phyloP scores from a whole-genome alignment of 2,113 vertebrate genomes.

The Serilophus lunatus region DNA sequence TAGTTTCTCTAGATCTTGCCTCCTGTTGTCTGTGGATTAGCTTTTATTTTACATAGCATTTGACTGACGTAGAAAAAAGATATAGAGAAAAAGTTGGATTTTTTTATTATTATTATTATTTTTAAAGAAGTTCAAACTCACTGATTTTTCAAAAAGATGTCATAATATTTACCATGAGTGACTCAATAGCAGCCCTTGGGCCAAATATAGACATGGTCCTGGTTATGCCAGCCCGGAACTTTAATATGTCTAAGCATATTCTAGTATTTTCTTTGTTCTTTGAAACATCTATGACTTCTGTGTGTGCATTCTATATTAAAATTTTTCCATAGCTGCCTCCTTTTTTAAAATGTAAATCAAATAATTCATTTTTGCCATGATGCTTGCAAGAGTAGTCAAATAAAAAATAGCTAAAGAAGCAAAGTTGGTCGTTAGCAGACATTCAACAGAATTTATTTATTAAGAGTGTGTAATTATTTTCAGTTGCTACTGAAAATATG shows the following conservation, averaged over 20 bases:
- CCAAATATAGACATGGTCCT: background rate
- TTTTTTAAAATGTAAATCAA: background rate
- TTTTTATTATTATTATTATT: background rate
- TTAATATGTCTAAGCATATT: background rate
- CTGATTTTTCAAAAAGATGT: background rate
- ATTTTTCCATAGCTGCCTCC: background rate
- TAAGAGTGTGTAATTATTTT: background rate
- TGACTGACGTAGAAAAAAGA: background rate
- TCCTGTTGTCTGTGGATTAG: background rate
- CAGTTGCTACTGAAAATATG: background rate
- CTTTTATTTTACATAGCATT: background rate
- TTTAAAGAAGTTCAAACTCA: background rate
- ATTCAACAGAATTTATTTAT: background rate
- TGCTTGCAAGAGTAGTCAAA: background rate
- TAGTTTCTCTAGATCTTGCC: background rate
- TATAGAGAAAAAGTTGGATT: background rate
- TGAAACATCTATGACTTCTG: background rate
- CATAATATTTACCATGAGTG: background rate
- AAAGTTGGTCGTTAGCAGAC: background rate
- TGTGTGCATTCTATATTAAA: background rate
- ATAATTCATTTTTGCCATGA: background rate
- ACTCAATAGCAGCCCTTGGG: background rate
- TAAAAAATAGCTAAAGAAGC: background rate
- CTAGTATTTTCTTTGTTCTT: background rate
- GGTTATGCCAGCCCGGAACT: background rate